Evolutionary conservation across 2,888 invertebrate genomes (phyloP), one percentile per base, ranked within the genome.

Genomic region (Platycheirus rosarum): DNA sequence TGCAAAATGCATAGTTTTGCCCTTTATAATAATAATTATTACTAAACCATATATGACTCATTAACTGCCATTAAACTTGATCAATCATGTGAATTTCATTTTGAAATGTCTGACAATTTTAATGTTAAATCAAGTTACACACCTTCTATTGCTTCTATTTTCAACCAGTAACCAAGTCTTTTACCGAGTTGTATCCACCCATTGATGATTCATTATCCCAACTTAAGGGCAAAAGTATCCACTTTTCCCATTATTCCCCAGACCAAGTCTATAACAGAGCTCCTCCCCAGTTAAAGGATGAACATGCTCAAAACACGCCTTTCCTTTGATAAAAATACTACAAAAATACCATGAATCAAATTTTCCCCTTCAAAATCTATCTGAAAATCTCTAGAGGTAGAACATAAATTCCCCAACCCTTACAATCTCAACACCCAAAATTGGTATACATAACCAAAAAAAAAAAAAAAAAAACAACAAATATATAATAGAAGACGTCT

Each of bases 291-390:
- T 51, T 48, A n/a, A 11, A 49, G 76, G 70, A 7, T 48, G 75
- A 65, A 51, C 80, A 48, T 48, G 37, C 53, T 42, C 66, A 68
- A 62, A 71, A 63, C 79, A 74, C 79, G 79, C 79, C 79, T 79
- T n/a, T 69, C 69, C 5, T 11, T 40, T 14, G 11, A 40, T 4
- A 51, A 20, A 16, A 46, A 46, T n/a, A 37, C 3, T n/a, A 55
- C 20, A 66, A 42, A 8, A 40, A 44, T 46, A 55, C 32, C 42
- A 70, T 46, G 35, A 26, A 40, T 44, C 68, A 53, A 53, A 48
- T 46, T 11, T 53, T 53, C 42, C 68, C 68, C 62, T 62, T 51
- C 46, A 51, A 74, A 74, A 51, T 69, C 20, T 55, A 57, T 51
- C 62, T 32, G 57, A 75, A 79, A 53, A 69, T 14, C 44, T 46